These are phyloP conservation scores for Drosophila testacea DNA, from an alignment of 2,888 invertebrate genomes.

Conservation along the genomic window DNA sequence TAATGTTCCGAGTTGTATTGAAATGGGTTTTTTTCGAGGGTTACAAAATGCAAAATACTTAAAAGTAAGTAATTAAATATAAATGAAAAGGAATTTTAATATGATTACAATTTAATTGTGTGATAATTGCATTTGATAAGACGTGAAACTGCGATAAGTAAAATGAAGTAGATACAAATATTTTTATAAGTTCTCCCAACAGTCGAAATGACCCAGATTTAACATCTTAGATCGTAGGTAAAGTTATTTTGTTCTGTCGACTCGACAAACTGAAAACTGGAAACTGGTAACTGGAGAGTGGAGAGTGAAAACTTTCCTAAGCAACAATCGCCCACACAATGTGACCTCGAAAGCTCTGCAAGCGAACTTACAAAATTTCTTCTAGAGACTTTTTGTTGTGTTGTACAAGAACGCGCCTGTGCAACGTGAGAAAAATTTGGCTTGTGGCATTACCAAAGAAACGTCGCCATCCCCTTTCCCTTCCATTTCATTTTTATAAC, in stretches of 20 bases:
- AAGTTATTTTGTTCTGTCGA: constrained; percentile 3
- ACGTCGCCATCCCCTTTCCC: constrained; percentile 9
- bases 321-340: constrained; percentile 37
- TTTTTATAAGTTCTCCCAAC: not conserved
- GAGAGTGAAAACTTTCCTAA: constrained; percentile 29
- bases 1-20: constrained; percentile 5
- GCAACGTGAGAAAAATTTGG: constrained; percentile 67
- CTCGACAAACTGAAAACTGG: constrained; percentile 15
- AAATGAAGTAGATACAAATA: not conserved
- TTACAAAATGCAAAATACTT: not conserved
- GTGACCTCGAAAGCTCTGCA: constrained; percentile 44
- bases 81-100: not conserved
- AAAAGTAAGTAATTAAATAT: not conserved
- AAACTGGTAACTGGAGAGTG: not conserved
- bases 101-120: not conserved
- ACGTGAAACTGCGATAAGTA: not conserved
- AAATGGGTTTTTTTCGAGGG: not conserved
- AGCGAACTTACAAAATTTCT: constrained; percentile 13
- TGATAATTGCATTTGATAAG: not conserved
- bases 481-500: not conserved
- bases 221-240: constrained; percentile 12
- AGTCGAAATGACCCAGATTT: not conserved
- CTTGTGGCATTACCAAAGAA: constrained; percentile 55
- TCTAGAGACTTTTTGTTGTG: not conserved
- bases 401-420: constrained; percentile 24